Base-by-base conservation (phyloP, 2,888 invertebrate genomes). In the Autographa gamma region DNA sequence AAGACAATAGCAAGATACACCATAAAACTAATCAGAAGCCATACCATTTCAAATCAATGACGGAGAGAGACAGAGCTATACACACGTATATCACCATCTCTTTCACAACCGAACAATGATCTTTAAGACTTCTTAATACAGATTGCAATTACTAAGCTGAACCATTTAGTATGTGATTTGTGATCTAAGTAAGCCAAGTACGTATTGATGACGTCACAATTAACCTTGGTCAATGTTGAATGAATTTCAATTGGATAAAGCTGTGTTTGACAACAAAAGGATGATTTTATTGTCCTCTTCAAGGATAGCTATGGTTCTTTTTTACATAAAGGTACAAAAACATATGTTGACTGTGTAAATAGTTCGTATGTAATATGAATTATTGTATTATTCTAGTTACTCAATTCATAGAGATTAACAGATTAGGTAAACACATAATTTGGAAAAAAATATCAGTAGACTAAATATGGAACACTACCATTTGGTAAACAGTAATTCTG, bases 121-220 rank as follows among this genome's bases (percentile, higher is more conserved):
- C 16, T 48, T n/a, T 48, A 48, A 48, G 16, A 48, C 48, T 38
- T 11, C 6, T 8, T 34, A 43, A 16, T 16, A n/a, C n/a, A n/a
- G 48, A 14, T n/a, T 3, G n/a, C n/a, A 48, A 48, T 6, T 38
- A 38, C n/a, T 6, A n/a, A 19, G 19, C 25, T 19, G 25, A 13
- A 25, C 54, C 19, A 54, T 54, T 56, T 13, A 56, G 25, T 56
- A 56, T 56, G 54, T 56, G 54, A 56, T 56, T 25, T 56, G 54
- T 14, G 13, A 25, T 56, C 5, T 56, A 56, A 56, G 25, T 56
- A 25, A 25, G 19, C 54, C 11, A 56, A 56, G 25, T 56, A 56
- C 2, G 13, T 19, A 19, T 13, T 0, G 8, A 25, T 56, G 54
- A 56, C 54, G 54, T 56, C 54, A 56, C 13, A 19, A 11, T 5